Conservation (phyloP, 2,888 invertebrate genomes). For the Choreutis nemorana region DNA sequence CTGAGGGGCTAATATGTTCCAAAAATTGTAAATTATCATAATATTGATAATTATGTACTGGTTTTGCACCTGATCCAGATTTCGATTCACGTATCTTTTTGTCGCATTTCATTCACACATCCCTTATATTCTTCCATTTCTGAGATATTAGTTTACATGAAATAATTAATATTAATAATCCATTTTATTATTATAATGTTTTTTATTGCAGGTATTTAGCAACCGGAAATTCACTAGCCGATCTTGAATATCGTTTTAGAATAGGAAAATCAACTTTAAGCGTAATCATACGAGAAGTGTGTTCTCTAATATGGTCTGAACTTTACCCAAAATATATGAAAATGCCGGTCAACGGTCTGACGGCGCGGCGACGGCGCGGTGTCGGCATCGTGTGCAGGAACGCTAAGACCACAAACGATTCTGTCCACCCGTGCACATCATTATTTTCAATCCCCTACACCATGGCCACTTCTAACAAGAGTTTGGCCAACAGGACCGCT, state of each 20-base stretch:
- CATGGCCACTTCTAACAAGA: no score
- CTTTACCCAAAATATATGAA: not conserved
- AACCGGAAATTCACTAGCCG: conserved; percentile 7
- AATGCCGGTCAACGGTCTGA: not conserved
- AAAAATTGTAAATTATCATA: no score
- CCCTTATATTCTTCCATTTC: conserved; percentile 14
- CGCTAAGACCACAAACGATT: no score
- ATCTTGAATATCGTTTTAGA: conserved; percentile 7
- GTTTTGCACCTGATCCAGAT: conserved; percentile 13
- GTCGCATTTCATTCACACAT: conserved; percentile 14
- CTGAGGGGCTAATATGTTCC: no score
- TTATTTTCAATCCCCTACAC: no score
- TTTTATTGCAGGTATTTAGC: conserved; percentile 8
- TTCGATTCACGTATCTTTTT: conserved; percentile 12
- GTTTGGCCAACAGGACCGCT: no score
- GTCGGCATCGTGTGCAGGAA: no score
- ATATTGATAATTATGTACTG: conserved; percentile 13
- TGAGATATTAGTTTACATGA: conserved; percentile 10
- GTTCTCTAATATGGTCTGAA: conserved; percentile 1
- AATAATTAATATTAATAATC: conserved; percentile 7
- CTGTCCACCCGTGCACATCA: no score
- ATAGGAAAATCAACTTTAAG: conserved; percentile 7
- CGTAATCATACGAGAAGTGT: not conserved
- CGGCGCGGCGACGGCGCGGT: no score
- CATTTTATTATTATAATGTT: conserved; percentile 5